Percentiles rank a stretch among this genome's conserved stretches.
Evolutionary conservation across 2,113 vertebrate genomes (phyloP).

Genomic region (Oncorhynchus tshawytscha): DNA sequence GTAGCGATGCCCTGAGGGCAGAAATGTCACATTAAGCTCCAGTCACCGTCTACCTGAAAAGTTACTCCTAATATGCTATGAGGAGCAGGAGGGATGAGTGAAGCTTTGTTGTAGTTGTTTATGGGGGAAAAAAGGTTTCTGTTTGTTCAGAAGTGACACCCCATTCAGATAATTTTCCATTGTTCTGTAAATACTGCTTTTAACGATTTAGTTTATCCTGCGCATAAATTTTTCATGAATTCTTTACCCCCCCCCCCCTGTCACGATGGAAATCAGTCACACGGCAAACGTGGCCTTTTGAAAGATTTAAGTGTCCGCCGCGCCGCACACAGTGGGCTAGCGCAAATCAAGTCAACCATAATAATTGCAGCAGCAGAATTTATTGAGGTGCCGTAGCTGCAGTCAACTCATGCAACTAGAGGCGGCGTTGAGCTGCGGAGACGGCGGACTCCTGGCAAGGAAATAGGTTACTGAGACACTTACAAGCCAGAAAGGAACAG

Average conservation of each 20-base stretch:
- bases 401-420: not conserved
- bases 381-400: not conserved
- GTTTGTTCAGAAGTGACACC: constrained; percentile 12
- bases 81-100: no score
- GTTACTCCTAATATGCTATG: not conserved
- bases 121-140: not conserved
- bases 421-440: no score
- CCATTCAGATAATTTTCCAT: not conserved
- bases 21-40: constrained; percentile 20
- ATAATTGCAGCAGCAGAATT: constrained; percentile 13
- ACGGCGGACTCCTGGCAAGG: constrained; percentile 1
- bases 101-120: constrained; percentile 3
- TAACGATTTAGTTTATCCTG: constrained; percentile 8
- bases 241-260: not conserved
- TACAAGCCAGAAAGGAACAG: constrained; percentile 13
- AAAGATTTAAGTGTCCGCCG: constrained; percentile 4
- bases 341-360: not conserved
- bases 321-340: not conserved
- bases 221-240: constrained; percentile 33
- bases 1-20: constrained; percentile 34
- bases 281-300: not conserved
- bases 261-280: constrained; percentile 10
- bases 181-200: constrained; percentile 8
- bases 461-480: constrained; percentile 15
- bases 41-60: constrained; percentile 15